Conservation (phyloP, 2,888 invertebrate genomes). For the Epistrophe eligans region DNA sequence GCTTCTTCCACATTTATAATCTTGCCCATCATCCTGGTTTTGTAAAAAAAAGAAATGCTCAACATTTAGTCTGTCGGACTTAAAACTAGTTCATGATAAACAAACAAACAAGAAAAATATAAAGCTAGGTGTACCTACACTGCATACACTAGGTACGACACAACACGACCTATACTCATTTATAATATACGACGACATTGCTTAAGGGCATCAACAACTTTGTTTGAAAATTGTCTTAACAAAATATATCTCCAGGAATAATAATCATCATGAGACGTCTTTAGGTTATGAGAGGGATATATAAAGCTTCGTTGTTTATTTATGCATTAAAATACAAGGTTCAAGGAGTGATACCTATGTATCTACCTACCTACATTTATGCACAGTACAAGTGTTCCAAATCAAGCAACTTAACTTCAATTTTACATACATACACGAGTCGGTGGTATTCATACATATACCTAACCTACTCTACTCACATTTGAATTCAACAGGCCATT, state of each 20-base stretch:
- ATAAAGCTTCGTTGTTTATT: constrained; percentile 10
- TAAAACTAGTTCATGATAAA: constrained; percentile 26
- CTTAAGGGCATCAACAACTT: constrained; percentile 10
- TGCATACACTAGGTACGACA: neutral
- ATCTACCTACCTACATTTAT: neutral
- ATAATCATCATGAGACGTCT: constrained; percentile 30
- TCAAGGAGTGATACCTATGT: neutral
- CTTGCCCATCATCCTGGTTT: neutral
- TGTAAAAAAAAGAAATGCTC: neutral
- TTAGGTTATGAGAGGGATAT: constrained; percentile 1
- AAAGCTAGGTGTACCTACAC: neutral
- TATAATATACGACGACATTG: no score
- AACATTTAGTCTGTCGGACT: constrained; percentile 28
- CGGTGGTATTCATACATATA: neutral
- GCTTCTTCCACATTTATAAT: constrained; percentile 7
- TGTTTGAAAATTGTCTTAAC: constrained; percentile 13
- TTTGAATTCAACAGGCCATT: constrained; percentile 26
- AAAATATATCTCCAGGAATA: constrained; percentile 1
- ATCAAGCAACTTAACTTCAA: neutral
- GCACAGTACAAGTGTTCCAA: constrained; percentile 19
- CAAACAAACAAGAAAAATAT: constrained; percentile 18
- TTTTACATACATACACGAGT: no score
- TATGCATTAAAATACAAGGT: constrained; percentile 26
- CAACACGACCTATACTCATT: neutral
- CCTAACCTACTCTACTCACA: neutral